Percentiles rank a stretch among this genome's conserved stretches.
These are phyloP conservation scores for Peribatodes rhomboidaria DNA, from an alignment of 2,888 invertebrate species.

Conservation along the genomic window DNA sequence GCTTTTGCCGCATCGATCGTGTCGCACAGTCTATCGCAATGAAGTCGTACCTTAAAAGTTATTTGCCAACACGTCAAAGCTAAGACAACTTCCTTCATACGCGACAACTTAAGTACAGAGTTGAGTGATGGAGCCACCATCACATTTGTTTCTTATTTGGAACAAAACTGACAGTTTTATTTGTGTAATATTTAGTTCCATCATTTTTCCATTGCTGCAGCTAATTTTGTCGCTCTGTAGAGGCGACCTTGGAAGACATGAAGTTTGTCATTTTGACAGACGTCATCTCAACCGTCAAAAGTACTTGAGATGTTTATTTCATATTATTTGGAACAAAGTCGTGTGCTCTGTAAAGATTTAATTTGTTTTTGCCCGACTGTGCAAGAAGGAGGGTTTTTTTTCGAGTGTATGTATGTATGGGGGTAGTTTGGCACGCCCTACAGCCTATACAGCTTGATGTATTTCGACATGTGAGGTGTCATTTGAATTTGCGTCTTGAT, in stretches of 20 bases:
- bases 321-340: not conserved
- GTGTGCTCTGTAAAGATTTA: not conserved
- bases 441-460: too few species aligned
- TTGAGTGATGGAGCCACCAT: not conserved
- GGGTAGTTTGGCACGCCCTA: too few species aligned
- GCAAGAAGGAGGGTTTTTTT: too few species aligned
- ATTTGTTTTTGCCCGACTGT: too few species aligned
- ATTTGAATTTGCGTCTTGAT: too few species aligned
- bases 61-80: conserved; percentile 14
- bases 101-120: not conserved
- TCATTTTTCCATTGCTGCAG: not conserved
- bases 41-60: conserved; percentile 1
- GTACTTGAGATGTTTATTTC: not conserved
- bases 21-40: not conserved
- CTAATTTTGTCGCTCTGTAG: not conserved
- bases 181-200: not conserved
- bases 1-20: not conserved
- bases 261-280: conserved; percentile 3
- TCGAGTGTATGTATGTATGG: too few species aligned
- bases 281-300: not conserved
- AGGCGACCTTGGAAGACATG: conserved; percentile 4
- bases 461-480: too few species aligned
- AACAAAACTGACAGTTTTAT: not conserved
- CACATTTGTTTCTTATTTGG: not conserved
- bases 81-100: conserved; percentile 7